Conservation (phyloP, 2,888 invertebrate genomes). For the Allygus modestus region DNA sequence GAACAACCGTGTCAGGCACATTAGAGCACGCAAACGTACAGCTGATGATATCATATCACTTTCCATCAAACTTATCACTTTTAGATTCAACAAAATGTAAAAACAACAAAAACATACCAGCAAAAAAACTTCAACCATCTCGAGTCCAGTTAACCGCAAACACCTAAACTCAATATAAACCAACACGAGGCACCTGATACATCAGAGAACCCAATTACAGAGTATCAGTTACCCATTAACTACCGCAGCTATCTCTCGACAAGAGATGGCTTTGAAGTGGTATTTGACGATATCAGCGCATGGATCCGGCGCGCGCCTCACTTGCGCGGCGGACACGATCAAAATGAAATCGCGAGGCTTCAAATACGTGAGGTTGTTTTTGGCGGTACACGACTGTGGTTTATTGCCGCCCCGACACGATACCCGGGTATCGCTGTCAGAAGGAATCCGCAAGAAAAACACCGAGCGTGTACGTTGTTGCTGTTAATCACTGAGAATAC, state of each 20-base stretch:
- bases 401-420: neutral
- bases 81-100: no score
- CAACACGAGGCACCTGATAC: neutral
- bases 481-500: no score
- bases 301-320: conserved; percentile 9
- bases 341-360: conserved; percentile 34
- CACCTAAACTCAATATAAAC: no score
- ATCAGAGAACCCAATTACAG: neutral
- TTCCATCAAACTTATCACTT: no score
- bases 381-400: conserved; percentile 17
- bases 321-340: neutral
- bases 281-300: conserved; percentile 9
- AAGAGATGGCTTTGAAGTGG: neutral
- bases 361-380: conserved; percentile 31
- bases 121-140: no score
- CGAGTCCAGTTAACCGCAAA: no score
- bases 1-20: no score
- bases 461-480: no score
- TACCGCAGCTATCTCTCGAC: neutral
- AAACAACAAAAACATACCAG: no score
- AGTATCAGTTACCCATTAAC: conserved; percentile 19
- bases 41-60: no score
- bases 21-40: no score
- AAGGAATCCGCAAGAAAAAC: neutral
- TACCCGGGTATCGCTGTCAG: no score